These are phyloP conservation scores for Cherax destructor DNA, from an alignment of 1,140 invertebrate species.

Conservation along the genomic window DNA sequence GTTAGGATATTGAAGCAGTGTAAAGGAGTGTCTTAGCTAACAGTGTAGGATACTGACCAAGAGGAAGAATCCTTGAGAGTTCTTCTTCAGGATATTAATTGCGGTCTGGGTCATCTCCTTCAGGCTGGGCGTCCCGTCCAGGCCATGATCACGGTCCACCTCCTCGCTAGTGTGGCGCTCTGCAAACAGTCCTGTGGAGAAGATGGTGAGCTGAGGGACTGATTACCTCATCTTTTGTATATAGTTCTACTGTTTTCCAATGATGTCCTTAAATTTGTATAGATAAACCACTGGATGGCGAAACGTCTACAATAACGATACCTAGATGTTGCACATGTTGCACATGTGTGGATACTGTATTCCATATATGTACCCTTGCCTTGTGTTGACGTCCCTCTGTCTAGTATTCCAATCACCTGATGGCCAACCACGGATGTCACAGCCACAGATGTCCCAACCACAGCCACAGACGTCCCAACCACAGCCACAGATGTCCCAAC, in stretches of 20 bases:
- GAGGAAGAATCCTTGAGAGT: constrained; percentile 73
- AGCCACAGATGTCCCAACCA: neutral
- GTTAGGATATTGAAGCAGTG: too few species aligned
- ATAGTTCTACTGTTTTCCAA: too few species aligned
- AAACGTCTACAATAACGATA: too few species aligned
- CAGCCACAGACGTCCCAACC: neutral
- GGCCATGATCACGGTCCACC: constrained; percentile 79
- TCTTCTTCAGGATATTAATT: constrained; percentile 64
- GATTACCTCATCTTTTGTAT: too few species aligned
- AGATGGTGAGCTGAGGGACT: neutral
- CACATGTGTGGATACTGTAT: too few species aligned
- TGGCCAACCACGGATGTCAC: neutral
- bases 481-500: neutral
- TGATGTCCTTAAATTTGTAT: too few species aligned
- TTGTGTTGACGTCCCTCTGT: neutral
- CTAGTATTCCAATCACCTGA: too few species aligned
- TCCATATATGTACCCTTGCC: too few species aligned
- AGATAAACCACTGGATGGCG: too few species aligned
- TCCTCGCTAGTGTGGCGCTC: constrained; percentile 62
- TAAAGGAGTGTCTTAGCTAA: too few species aligned
- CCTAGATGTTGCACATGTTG: too few species aligned
- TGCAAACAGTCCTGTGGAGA: constrained; percentile 62
- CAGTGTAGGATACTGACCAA: constrained; percentile 74
- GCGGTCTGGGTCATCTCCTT: constrained; percentile 72
- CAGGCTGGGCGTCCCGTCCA: constrained; percentile 69